Base-by-base conservation (phyloP, 2,888 invertebrate genomes). In the Priocnemis perturbator region DNA sequence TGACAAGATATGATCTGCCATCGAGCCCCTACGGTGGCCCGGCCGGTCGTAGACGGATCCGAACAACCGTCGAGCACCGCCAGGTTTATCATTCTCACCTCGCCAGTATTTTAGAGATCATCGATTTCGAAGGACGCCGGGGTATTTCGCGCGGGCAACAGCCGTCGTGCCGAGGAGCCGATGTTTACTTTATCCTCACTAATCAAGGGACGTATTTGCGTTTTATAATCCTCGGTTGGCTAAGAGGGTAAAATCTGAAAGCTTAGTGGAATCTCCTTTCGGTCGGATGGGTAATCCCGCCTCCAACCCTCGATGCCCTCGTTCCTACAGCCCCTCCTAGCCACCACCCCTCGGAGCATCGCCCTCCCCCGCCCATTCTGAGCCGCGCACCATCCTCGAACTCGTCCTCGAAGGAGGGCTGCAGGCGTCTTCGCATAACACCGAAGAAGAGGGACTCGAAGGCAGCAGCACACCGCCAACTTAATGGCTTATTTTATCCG, bases 201-300 rank as follows among this genome's bases (percentile, higher is more conserved):
- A 88, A 88, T 88, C 88, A 88, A 87, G 86, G 85, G 83, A 86
- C 86, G 87, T 88, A 89, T 88, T 88, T 88, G 88, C 88, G 86
- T 88, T 88, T 88, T 88, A 88, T 87, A 88, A 88, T 88, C 85
- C 87, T 83, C 79, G 85, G 87, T 85, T 83, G 83, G 79, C 84
- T 85, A 83, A 84, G 87, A 87, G 86, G 88, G 87, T 86, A 82
- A 85, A 88, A 88, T 88, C 87, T 86, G 85, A 86, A 87, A 86
- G 87, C 87, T 88, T 88, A 87, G 86, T 86, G 81, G 83, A 87
- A 86, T 87, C 82, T 85, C 83, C 84, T 85, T 81, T 84, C 83
- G 84, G 84, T 85, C 72, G 83, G 83, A 71, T 83, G 82, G 82
- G 80, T 84, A 82, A 85, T 83, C 83, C 80, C 76, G 70, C 71